These are phyloP conservation scores for Erinaceus europaeus DNA, from an alignment of 2,113 vertebrate species.

Conservation along the genomic window DNA sequence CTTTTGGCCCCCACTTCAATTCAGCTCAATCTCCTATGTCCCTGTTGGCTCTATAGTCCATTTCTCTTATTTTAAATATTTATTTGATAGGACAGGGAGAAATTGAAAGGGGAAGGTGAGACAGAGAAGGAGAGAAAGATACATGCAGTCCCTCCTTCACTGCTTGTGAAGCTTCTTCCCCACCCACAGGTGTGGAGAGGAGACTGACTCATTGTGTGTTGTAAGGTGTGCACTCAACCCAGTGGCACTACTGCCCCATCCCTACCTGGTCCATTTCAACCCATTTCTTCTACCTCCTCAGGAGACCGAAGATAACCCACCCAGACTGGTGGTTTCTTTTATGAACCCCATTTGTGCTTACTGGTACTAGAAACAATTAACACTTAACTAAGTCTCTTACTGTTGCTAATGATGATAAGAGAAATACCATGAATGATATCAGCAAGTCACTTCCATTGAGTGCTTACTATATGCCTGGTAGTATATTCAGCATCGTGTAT, in stretches of 20 bases:
- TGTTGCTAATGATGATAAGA: not conserved
- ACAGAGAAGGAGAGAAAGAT: too few relatives aligned
- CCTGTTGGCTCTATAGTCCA: not conserved
- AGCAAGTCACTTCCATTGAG: not conserved
- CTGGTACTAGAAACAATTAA: not conserved
- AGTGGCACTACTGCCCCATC: too few relatives aligned
- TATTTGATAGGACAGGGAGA: too few relatives aligned
- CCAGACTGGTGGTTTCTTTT: not conserved
- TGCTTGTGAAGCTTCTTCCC: too few relatives aligned
- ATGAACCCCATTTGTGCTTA: not conserved
- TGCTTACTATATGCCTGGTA: not conserved
- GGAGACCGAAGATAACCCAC: not conserved
- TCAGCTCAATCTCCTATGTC: not conserved
- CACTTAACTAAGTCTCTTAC: not conserved
- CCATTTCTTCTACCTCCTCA: not conserved
- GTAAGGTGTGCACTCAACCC: too few relatives aligned
- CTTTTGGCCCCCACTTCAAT: not conserved
- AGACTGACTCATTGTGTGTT: too few relatives aligned
- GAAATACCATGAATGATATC: not conserved
- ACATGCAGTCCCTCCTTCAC: too few relatives aligned
- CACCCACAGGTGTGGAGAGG: too few relatives aligned
- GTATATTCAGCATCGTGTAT: not conserved
- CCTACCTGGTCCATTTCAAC: not conserved
- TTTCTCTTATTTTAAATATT: too few relatives aligned
- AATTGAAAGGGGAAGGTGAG: too few relatives aligned